Evolutionary conservation across 2,888 invertebrate species (phyloP), one percentile per base, ranked within the genome.

Genomic region (Pharmacophagus antenor): DNA sequence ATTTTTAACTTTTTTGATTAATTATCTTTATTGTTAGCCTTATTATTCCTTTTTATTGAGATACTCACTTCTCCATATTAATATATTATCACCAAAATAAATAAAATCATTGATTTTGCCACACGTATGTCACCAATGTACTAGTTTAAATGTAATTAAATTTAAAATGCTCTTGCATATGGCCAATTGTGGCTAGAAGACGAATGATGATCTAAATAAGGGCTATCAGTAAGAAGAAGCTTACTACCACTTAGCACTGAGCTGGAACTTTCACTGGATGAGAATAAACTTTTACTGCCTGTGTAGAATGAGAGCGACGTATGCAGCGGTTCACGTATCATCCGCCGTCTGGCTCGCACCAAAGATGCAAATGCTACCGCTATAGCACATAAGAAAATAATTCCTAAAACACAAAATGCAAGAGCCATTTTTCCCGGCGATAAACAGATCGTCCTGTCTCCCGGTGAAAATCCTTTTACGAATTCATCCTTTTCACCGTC

Each of bases 351-450:
- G 10, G 94, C 93, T 73, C 93, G 88, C 69, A 94, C 85, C 54
- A 95, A 78, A 2, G 94, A 94, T 41, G 93, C 92, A 61, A 94
- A 93, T 2, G 95, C 94, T 12, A 95, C 93, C 2, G 94, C 91
- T 8, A 95, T 92, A 7, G 95, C 95, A 58, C 93, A 88, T 0
- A 95, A 82, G 77, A 95, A 94, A 64, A 95, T 93, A 6, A 95
- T 80, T 5, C 95, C 94, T 69, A 95, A 80, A 0, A 94, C 85
- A 72, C 95, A 94, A 73, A 95, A 95, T 0, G 95, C 93, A 53
- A 95, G 86, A 12, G 95, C 95, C 92, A 95, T 92, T 85, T 94
- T 95, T 7, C 95, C 94, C 17, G 95, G 94, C 10, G 95, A 95
- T 64, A 95, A 88, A 73, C 95, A 95, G 51, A 95, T 92, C 3